Conservation (phyloP, 2,888 invertebrate species). For the Caenorhabditis doughertyi region DNA sequence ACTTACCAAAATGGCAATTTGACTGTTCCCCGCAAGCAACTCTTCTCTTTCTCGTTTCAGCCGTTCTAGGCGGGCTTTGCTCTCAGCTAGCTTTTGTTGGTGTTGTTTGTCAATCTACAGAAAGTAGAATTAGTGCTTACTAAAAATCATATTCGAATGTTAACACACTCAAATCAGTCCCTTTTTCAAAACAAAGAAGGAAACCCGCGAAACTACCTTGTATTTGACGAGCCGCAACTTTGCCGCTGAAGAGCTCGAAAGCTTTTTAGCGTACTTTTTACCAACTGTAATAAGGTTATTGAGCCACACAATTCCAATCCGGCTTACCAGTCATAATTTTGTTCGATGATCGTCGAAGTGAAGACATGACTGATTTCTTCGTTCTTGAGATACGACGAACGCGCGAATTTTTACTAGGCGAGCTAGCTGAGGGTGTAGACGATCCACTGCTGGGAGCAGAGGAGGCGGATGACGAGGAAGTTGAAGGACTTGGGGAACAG, state of each 20-base stretch:
- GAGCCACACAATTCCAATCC: conserved; percentile 17
- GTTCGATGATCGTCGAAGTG: conserved; percentile 40
- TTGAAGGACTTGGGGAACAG: conserved; percentile 58
- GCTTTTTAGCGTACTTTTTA: conserved; percentile 53
- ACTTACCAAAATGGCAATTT: conserved; percentile 60
- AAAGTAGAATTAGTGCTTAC: not conserved
- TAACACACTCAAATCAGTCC: not conserved
- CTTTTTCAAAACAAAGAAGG: conserved; percentile 1
- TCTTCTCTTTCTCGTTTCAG: conserved; percentile 47
- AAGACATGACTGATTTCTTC: conserved; percentile 19
- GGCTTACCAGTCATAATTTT: conserved; percentile 41
- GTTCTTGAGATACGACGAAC: conserved; percentile 38
- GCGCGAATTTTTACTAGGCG: not conserved
- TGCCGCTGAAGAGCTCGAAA: conserved; percentile 41
- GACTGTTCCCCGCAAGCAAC: conserved; percentile 52
- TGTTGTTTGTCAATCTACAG: conserved; percentile 61
- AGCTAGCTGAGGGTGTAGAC: conserved; percentile 4
- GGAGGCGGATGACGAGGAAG: conserved; percentile 47
- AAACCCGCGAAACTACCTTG: conserved; percentile 51
- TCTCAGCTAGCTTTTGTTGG: conserved; percentile 31
- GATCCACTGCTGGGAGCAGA: conserved; percentile 37
- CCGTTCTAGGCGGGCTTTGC: conserved; percentile 32
- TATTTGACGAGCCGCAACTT: conserved; percentile 55
- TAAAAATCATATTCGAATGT: too few relatives aligned
- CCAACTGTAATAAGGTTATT: conserved; percentile 51